Evolutionary conservation across 2,888 invertebrate species (phyloP).

Genomic region (Tiphia femorata): DNA sequence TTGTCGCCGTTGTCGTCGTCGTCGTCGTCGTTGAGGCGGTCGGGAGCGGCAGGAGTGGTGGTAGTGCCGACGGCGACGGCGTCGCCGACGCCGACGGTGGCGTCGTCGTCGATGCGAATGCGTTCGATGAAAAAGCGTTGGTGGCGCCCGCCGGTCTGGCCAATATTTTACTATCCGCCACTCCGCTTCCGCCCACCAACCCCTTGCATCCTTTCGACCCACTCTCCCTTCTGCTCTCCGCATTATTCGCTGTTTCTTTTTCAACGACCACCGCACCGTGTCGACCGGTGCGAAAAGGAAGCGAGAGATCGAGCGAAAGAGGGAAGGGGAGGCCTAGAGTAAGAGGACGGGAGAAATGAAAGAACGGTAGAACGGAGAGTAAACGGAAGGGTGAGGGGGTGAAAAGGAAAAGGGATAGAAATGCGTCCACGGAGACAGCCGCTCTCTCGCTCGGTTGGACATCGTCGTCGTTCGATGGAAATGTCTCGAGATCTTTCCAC

Average conservation of each 20-base stretch:
- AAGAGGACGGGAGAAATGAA: slow-evolving; percentile 6
- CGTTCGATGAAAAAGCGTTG: slow-evolving; percentile 46
- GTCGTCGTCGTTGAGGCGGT: slow-evolving; percentile 32
- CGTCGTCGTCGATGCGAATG: slow-evolving; percentile 32
- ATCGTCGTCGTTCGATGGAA: slow-evolving; percentile 29
- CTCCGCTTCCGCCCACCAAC: slow-evolving; percentile 13
- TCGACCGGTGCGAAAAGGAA: slow-evolving; percentile 11
- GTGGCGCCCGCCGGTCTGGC: slow-evolving; percentile 63
- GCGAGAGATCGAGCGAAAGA: slow-evolving; percentile 11
- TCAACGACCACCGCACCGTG: no score
- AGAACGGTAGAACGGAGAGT: background rate
- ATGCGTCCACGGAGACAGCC: slow-evolving; percentile 3
- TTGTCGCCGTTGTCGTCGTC: slow-evolving; percentile 1
- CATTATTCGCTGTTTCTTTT: slow-evolving; percentile 39
- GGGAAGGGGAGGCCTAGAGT: background rate
- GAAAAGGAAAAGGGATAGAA: slow-evolving; percentile 10
- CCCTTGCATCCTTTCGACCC: background rate
- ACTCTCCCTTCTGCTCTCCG: slow-evolving; percentile 11
- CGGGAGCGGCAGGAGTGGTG: slow-evolving; percentile 1
- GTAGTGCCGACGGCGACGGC: slow-evolving; percentile 4
- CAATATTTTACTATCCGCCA: slow-evolving; percentile 62
- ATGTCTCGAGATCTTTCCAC: slow-evolving; percentile 24
- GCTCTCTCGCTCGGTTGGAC: slow-evolving; percentile 1
- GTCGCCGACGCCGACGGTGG: slow-evolving; percentile 3
- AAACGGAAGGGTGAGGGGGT: background rate